Conservation (phyloP, 2,797 vertebrate genomes). For the Falco columbarius region DNA sequence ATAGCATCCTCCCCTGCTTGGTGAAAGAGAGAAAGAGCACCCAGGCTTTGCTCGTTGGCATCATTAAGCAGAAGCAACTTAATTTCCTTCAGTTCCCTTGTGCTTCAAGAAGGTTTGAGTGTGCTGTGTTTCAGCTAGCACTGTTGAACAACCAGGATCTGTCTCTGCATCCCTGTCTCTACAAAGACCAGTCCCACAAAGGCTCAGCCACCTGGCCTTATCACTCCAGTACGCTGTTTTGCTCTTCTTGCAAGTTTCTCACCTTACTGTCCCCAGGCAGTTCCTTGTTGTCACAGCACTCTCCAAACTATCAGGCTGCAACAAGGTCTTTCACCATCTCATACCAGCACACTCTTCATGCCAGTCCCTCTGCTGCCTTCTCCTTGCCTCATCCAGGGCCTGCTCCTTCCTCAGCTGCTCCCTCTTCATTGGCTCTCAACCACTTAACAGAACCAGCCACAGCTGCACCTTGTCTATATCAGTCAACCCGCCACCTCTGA, state of each 20-base stretch:
- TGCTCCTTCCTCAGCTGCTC: too few species aligned
- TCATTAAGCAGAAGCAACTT: background rate
- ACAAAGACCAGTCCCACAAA: background rate
- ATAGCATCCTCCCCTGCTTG: background rate
- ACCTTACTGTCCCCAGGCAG: background rate
- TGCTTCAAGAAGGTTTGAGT: background rate
- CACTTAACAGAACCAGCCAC: too few species aligned
- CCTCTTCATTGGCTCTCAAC: too few species aligned
- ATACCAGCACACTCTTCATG: too few species aligned
- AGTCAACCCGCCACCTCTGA: too few species aligned
- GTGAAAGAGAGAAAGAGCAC: background rate
- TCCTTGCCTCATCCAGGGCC: too few species aligned
- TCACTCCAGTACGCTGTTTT: background rate
- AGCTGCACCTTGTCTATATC: too few species aligned
- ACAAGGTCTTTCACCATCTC: too few species aligned
- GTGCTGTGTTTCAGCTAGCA: background rate
- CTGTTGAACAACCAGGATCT: background rate
- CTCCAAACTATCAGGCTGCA: too few species aligned
- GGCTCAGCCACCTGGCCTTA: background rate
- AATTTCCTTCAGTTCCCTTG: background rate
- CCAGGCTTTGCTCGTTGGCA: background rate
- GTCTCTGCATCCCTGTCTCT: background rate
- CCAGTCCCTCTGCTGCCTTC: too few species aligned
- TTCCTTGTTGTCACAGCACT: background rate
- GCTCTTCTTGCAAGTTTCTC: background rate